Conservation (phyloP, 2,888 invertebrate species). For the Stenchaetothrips biformis region DNA sequence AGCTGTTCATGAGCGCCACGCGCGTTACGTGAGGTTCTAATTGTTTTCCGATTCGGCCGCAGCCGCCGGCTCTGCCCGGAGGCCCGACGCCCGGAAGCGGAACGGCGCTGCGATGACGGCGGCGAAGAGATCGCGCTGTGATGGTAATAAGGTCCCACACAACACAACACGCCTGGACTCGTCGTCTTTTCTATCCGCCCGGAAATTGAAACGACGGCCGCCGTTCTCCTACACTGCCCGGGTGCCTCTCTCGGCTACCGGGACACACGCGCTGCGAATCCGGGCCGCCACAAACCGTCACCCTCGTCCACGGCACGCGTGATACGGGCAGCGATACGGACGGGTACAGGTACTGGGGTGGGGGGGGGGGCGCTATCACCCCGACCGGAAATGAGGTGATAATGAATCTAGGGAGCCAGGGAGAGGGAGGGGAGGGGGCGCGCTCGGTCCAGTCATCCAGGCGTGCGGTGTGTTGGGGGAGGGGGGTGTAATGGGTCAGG, state of each 20-base stretch:
- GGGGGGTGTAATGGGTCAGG: background rate
- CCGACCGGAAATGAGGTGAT: conserved; percentile 13
- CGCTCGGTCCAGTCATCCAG: background rate
- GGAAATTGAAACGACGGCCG: background rate
- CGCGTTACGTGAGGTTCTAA: too few relatives aligned
- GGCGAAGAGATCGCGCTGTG: too few relatives aligned
- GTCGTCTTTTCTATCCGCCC: background rate
- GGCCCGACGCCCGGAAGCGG: too few relatives aligned
- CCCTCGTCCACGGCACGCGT: background rate
- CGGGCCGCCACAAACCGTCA: background rate
- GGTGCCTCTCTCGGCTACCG: background rate
- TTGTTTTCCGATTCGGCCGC: too few relatives aligned
- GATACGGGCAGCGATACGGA: background rate
- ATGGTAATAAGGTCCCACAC: too few relatives aligned
- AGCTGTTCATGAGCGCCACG: too few relatives aligned
- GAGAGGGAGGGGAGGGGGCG: background rate
- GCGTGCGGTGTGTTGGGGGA: background rate
- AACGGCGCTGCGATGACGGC: too few relatives aligned
- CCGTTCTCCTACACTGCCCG: background rate
- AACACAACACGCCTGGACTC: background rate
- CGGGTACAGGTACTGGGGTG: background rate
- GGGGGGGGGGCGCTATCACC: background rate
- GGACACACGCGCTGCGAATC: too few relatives aligned
- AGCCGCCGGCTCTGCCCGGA: too few relatives aligned
- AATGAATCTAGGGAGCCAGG: background rate